Conservation (phyloP, 2,797 vertebrate genomes). For the Sebastiscus tertius region DNA sequence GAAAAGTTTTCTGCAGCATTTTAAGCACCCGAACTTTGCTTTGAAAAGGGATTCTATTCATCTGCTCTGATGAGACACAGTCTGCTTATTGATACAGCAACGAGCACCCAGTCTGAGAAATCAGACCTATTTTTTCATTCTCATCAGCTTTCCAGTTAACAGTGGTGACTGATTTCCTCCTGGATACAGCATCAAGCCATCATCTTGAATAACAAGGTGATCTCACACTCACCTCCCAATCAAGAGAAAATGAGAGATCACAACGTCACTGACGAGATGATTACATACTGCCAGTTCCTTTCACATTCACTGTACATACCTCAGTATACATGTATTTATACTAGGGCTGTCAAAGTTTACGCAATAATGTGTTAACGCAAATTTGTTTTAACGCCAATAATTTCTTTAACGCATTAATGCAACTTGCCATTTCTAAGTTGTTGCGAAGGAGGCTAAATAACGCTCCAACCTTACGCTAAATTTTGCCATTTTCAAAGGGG, state of each 20-base stretch:
- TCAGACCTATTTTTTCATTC: background rate
- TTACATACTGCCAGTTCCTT: constrained; percentile 27
- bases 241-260: constrained; percentile 41
- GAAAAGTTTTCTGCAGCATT: constrained; percentile 41
- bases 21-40: constrained; percentile 20
- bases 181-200: constrained; percentile 38
- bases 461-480: too few species aligned
- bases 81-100: constrained; percentile 26
- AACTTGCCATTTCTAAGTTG: too few species aligned
- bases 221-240: constrained; percentile 35
- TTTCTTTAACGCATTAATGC: too few species aligned
- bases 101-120: constrained; percentile 17
- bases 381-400: too few species aligned
- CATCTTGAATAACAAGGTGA: constrained; percentile 38
- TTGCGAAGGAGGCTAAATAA: too few species aligned
- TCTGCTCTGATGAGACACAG: constrained; percentile 38
- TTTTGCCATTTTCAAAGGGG: too few species aligned
- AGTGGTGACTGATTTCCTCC: constrained; percentile 37
- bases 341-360: too few species aligned
- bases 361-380: too few species aligned
- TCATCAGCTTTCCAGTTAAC: constrained; percentile 17
- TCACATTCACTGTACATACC: background rate
- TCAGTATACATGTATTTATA: background rate
- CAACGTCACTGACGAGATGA: constrained; percentile 40
- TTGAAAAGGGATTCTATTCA: constrained; percentile 45